These are phyloP conservation scores for Melanophora roralis DNA, from an alignment of 2,888 invertebrate species.

Conservation along the genomic window DNA sequence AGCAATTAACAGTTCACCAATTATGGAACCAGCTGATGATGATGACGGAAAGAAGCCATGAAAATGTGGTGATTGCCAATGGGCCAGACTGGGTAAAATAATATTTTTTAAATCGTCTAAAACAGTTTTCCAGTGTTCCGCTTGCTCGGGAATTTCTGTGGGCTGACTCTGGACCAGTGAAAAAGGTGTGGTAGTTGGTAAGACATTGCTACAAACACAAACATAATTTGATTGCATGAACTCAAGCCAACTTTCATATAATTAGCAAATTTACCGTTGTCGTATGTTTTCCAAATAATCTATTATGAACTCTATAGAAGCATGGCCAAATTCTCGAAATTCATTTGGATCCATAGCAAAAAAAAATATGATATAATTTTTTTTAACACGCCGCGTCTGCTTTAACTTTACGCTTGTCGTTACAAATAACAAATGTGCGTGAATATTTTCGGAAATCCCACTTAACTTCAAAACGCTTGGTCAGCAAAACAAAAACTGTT, in stretches of 20 bases:
- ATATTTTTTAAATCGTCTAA: constrained; percentile 68
- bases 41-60: constrained; percentile 70
- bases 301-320: constrained; percentile 93
- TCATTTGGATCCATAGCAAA: constrained; percentile 85
- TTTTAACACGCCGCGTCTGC: too few species aligned
- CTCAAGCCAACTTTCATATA: not conserved
- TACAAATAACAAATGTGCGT: constrained; percentile 21
- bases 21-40: constrained; percentile 69
- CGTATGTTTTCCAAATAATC: constrained; percentile 92
- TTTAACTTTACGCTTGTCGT: constrained; percentile 1
- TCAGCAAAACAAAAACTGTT: constrained; percentile 18
- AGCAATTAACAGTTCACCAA: constrained; percentile 70
- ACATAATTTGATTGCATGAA: not conserved
- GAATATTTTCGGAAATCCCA: not conserved
- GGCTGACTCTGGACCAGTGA: constrained; percentile 67
- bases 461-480: constrained; percentile 5
- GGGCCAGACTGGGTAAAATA: constrained; percentile 69
- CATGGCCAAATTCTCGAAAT: constrained; percentile 90
- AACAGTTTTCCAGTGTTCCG: constrained; percentile 69
- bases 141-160: constrained; percentile 68
- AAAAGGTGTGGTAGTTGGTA: constrained; percentile 65
- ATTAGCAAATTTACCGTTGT: constrained; percentile 80
- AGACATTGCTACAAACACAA: constrained; percentile 65
- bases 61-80: constrained; percentile 72
- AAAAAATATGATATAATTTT: not conserved